These are phyloP conservation scores for Propithecus deckenii DNA, from an alignment of 2,797 vertebrate genomes.

Conservation along the genomic window DNA sequence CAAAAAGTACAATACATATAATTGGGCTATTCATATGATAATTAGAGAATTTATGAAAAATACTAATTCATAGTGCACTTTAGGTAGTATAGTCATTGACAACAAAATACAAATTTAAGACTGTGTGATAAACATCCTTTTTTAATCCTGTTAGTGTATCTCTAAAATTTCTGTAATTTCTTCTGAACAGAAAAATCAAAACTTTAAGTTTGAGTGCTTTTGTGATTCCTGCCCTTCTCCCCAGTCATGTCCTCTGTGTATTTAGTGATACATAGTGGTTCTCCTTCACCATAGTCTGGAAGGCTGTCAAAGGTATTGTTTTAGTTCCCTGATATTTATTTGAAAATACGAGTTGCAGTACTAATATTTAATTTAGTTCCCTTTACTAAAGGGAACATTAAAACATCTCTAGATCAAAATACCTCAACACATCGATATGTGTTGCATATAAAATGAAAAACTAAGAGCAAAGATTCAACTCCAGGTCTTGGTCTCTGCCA, in stretches of 20 bases:
- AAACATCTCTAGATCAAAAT: slow-evolving; percentile 9
- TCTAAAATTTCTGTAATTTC: neutral
- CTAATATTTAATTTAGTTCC: neutral
- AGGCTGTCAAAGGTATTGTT: neutral
- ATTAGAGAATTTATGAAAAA: slow-evolving; percentile 44
- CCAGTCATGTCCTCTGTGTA: neutral
- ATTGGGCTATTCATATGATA: slow-evolving; percentile 26
- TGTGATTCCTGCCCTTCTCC: neutral
- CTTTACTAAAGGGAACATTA: neutral
- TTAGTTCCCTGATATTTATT: neutral
- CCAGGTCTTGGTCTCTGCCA: neutral
- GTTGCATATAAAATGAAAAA: neutral
- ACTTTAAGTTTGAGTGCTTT: neutral
- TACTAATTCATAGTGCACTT: neutral
- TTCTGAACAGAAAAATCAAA: neutral
- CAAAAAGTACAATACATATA: neutral
- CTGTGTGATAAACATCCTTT: neutral
- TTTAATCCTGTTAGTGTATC: neutral
- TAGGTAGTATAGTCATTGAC: neutral
- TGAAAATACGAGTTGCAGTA: neutral
- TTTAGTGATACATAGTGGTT: neutral
- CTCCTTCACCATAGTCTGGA: neutral
- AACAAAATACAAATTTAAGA: slow-evolving; percentile 39
- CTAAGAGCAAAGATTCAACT: neutral
- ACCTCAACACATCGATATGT: neutral